Evolutionary conservation across 2,113 vertebrate genomes (phyloP), one percentile per base, ranked within the genome.

Genomic region (Actenoides hombroni): DNA sequence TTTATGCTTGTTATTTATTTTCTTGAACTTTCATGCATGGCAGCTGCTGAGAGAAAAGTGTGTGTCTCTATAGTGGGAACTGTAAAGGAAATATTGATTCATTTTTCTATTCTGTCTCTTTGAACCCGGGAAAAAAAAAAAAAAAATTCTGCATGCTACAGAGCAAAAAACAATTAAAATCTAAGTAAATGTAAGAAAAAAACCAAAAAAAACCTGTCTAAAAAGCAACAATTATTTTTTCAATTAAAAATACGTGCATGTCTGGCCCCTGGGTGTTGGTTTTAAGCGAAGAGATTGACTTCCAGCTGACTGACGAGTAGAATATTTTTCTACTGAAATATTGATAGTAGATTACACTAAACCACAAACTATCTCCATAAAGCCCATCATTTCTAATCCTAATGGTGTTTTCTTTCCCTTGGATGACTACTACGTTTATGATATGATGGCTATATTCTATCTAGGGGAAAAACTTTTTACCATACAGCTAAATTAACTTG

Each of bases 401-500:
- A 98, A 98, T 98, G 98, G 97, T 97, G 97, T 97, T 98, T 97
- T 97, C 97, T 97, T 96, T 96, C 97, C 95, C 94, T 80, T 54
- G 96, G 93, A 97, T 97, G 97, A 94, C 97, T 93, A 71, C 95
- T 96, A 68, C 97, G 51, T 94, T 97, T 97, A 96, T 94, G 97
- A 98, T 97, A 96, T 95, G 97, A 98, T 97, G 97, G 96, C 96
- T 98, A 96, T 96, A 94, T 97, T 97, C 97, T 96, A 69, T 98
- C 97, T 97, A 74, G 96, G 98, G 98, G 97, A 95, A 96, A 97
- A 98, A 98, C 97, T 98, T 98, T 92, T 97, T 97, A 97, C 94
- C 97, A 96, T 97, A 91, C 95, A 95, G 98, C 97, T 97, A 98
- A 98, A 98, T 98, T 98, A 98, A 98, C 97, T 97, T 98, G 98